These are phyloP conservation scores for Myiagra hebetior DNA, from an alignment of 2,113 vertebrate genomes.

Conservation along the genomic window DNA sequence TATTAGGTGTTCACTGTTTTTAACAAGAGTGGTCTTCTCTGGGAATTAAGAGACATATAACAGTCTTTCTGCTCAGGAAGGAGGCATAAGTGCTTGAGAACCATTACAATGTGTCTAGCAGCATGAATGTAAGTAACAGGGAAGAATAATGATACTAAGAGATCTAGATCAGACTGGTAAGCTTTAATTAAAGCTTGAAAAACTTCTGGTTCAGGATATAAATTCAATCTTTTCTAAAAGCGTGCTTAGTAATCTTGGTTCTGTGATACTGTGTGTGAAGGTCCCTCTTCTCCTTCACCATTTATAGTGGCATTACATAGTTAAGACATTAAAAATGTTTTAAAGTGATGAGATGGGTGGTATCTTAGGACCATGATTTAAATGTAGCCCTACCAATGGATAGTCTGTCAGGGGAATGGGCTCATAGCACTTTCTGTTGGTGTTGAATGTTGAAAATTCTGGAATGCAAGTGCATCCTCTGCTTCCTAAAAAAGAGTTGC, in stretches of 20 bases:
- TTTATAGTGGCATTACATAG: neutral
- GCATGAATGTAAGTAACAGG: neutral
- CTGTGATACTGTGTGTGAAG: neutral
- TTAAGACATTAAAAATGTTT: neutral
- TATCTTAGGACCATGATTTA: neutral
- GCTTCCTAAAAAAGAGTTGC: neutral
- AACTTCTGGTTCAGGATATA: neutral
- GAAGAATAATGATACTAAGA: neutral
- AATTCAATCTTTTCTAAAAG: neutral
- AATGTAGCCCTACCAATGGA: neutral
- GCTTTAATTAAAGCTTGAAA: neutral
- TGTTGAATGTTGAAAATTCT: neutral
- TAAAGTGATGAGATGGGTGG: neutral
- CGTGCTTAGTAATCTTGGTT: neutral
- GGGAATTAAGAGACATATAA: neutral
- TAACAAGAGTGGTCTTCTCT: neutral
- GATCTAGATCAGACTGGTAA: neutral
- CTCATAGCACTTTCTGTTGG: neutral
- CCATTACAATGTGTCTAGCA: neutral
- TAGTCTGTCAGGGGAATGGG: neutral
- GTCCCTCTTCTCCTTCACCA: neutral
- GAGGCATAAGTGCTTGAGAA: neutral
- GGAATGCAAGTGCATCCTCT: neutral
- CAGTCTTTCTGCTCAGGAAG: neutral
- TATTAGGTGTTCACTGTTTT: neutral